These are phyloP conservation scores for Protodeltote pygarga DNA, from an alignment of 2,888 invertebrate genomes.

Conservation along the genomic window DNA sequence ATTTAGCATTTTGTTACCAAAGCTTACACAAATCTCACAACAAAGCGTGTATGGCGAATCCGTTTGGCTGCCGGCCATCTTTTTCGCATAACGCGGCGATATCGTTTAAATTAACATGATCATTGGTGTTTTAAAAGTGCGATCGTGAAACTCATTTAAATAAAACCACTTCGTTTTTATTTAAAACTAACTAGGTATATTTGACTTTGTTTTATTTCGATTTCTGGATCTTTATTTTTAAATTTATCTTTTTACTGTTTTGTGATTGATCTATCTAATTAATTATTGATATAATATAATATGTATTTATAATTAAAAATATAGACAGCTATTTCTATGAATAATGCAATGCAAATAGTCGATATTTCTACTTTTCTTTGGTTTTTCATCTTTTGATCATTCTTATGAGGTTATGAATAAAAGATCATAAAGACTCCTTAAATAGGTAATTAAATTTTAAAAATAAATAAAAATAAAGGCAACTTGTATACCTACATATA, in stretches of 20 bases:
- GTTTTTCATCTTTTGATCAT: too few relatives aligned
- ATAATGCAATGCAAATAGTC: too few relatives aligned
- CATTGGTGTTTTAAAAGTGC: conserved; percentile 54
- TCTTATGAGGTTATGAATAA: background rate
- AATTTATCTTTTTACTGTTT: too few relatives aligned
- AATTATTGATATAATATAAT: too few relatives aligned
- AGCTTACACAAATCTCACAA: conserved; percentile 48
- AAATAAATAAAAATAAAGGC: too few relatives aligned
- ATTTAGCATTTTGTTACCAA: conserved; percentile 37
- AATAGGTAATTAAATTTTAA: too few relatives aligned
- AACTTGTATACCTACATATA: too few relatives aligned
- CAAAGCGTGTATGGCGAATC: conserved; percentile 53
- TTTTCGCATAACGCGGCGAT: conserved; percentile 54
- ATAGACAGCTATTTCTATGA: too few relatives aligned
- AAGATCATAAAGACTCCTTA: background rate
- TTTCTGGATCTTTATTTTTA: too few relatives aligned
- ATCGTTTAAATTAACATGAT: conserved; percentile 59
- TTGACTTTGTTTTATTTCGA: conserved; percentile 27
- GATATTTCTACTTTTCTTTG: too few relatives aligned
- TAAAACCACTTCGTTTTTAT: conserved; percentile 36
- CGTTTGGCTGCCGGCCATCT: conserved; percentile 63
- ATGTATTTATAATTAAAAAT: too few relatives aligned
- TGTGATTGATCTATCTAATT: too few relatives aligned
- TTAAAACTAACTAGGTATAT: conserved; percentile 33
- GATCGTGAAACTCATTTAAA: conserved; percentile 45